A percentile compares a stretch with the other conserved stretches of the same genome.
Conservation (phyloP, 2,113 vertebrate genomes). For the Hippocampus abdominalis region DNA sequence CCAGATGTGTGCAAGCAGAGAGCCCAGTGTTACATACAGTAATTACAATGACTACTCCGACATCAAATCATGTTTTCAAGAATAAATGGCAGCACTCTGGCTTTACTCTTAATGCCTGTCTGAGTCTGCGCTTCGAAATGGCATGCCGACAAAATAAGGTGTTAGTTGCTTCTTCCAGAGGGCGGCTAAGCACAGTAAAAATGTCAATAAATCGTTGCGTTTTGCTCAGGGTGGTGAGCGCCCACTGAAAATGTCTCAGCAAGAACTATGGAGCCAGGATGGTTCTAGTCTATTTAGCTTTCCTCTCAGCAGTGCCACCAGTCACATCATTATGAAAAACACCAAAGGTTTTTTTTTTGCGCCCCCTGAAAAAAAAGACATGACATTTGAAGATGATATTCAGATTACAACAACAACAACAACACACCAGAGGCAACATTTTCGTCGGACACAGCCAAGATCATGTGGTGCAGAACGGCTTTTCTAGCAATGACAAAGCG, state of each 20-base stretch:
- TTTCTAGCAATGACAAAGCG: constrained; percentile 27
- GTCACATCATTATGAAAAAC: constrained; percentile 42
- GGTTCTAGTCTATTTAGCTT: constrained; percentile 41
- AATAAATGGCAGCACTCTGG: constrained; percentile 40
- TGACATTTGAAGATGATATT: constrained; percentile 66
- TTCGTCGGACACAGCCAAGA: constrained; percentile 40
- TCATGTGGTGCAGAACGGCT: constrained; percentile 42
- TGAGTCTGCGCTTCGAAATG: constrained; percentile 38
- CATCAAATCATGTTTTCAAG: constrained; percentile 27
- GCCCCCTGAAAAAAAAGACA: constrained; percentile 12
- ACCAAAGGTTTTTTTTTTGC: constrained; percentile 42
- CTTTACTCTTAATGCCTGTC: constrained; percentile 51
- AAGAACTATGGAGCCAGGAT: constrained; percentile 38
- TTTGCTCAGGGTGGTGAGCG: constrained; percentile 47
- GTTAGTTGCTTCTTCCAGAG: constrained; percentile 45
- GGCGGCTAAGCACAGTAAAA: constrained; percentile 54
- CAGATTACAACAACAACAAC: constrained; percentile 56
- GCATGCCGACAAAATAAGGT: constrained; percentile 50
- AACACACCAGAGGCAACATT: constrained; percentile 44
- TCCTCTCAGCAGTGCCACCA: constrained; percentile 49
- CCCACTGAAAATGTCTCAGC: constrained; percentile 34
- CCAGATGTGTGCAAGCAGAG: constrained; percentile 29
- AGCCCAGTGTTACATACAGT: constrained; percentile 24
- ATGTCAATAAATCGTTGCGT: constrained; percentile 70
- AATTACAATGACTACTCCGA: constrained; percentile 11